A percentile compares a stretch with the other conserved stretches of the same genome.
These are phyloP conservation scores for Graphium colonna DNA, from an alignment of 2,888 invertebrate genomes.

Conservation along the genomic window DNA sequence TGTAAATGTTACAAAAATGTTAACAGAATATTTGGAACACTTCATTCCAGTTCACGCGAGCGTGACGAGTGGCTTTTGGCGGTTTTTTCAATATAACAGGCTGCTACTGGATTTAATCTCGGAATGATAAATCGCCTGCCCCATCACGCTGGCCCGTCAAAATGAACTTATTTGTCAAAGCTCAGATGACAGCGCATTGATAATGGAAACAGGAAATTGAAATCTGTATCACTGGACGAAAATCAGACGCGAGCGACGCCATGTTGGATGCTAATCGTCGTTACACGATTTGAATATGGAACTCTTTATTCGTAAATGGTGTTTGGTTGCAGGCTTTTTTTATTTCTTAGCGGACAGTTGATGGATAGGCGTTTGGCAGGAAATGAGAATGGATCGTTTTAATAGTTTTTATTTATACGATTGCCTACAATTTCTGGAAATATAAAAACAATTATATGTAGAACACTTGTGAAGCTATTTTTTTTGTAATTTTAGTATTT, in stretches of 20 bases:
- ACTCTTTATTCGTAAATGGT: constrained; percentile 57
- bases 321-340: constrained; percentile 41
- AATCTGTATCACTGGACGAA: constrained; percentile 75
- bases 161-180: constrained; percentile 77
- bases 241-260: constrained; percentile 57
- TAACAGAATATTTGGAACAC: no score
- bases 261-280: constrained; percentile 71
- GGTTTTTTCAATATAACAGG: constrained; percentile 34
- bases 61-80: constrained; percentile 18
- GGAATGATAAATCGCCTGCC: constrained; percentile 60
- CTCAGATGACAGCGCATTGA: constrained; percentile 65
- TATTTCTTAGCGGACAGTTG: constrained; percentile 43
- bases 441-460: no score
- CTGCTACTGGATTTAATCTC: constrained; percentile 50
- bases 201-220: constrained; percentile 76
- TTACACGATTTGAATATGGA: constrained; percentile 70
- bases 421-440: no score
- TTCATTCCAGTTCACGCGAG: no score
- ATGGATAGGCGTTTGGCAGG: constrained; percentile 54
- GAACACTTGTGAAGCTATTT: no score
- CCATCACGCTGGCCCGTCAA: constrained; percentile 67
- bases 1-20: no score
- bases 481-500: no score
- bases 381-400: constrained; percentile 38
- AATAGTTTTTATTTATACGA: constrained; percentile 31